Evolutionary conservation across 2,888 invertebrate species (phyloP).

Genomic region (Lasioglossum leucozonium): DNA sequence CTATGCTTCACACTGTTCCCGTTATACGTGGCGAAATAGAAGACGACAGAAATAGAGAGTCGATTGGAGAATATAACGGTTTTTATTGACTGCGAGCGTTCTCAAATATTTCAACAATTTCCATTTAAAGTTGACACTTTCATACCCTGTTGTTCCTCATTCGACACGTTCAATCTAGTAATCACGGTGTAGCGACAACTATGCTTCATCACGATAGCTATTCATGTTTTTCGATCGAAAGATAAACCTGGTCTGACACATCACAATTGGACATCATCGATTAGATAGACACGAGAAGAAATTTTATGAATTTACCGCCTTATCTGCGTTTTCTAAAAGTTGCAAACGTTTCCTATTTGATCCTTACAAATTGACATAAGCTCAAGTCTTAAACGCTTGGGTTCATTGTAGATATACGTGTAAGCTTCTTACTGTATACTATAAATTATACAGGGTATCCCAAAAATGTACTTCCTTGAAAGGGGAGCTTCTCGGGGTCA

Average conservation of each 20-base stretch:
- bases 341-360: neutral
- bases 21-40: neutral
- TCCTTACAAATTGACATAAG: too few relatives aligned
- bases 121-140: neutral
- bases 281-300: neutral
- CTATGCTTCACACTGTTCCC: too few relatives aligned
- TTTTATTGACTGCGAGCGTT: neutral
- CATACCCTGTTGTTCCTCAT: neutral
- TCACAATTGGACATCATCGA: neutral
- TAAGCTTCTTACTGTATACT: too few relatives aligned
- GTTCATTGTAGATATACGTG: too few relatives aligned
- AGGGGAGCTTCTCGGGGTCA: too few relatives aligned
- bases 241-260: neutral
- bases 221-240: constrained; percentile 6
- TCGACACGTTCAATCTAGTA: neutral
- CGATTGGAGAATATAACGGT: neutral
- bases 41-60: neutral
- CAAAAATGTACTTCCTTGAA: too few relatives aligned
- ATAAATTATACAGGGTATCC: too few relatives aligned
- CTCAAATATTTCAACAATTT: neutral
- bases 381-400: too few relatives aligned
- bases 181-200: neutral
- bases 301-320: neutral
- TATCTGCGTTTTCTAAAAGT: neutral
- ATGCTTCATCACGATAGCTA: neutral